A percentile compares a stretch with the other conserved stretches of the same genome.
Evolutionary conservation across 2,113 vertebrate species (phyloP).

Genomic region (human): DNA sequence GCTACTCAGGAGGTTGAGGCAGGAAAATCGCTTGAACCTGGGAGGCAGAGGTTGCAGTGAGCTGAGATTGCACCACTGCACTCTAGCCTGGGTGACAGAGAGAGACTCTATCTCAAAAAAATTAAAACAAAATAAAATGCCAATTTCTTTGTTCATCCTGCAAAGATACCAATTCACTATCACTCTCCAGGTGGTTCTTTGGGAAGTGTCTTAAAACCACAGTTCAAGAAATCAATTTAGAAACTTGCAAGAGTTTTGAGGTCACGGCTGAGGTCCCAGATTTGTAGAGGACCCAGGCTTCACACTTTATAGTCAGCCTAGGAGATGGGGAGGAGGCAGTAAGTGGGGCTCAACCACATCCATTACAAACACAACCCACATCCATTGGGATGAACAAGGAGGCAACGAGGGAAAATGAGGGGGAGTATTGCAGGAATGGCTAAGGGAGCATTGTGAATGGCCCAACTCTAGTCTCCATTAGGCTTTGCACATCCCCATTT

Average conservation of each 20-base stretch:
- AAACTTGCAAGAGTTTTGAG: background rate
- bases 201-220: background rate
- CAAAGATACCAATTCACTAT: background rate
- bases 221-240: background rate
- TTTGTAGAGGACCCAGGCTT: background rate
- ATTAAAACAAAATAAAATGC: background rate
- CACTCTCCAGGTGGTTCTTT: background rate
- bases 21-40: background rate
- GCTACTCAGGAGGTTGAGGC: background rate
- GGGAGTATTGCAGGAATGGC: rapidly evolving
- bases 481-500: background rate
- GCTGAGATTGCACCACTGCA: background rate
- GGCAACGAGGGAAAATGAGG: too few species aligned
- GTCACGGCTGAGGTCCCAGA: background rate
- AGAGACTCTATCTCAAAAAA: background rate
- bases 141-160: background rate
- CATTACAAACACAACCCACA: too few species aligned
- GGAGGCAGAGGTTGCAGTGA: background rate
- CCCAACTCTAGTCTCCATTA: background rate
- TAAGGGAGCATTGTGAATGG: background rate
- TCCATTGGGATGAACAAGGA: background rate
- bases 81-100: background rate
- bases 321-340: background rate
- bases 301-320: background rate
- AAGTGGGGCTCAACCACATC: background rate